Percentiles rank a stretch among this genome's conserved stretches.
Evolutionary conservation across 2,113 vertebrate genomes (phyloP).

Genomic region (Brachypteracias leptosomus): DNA sequence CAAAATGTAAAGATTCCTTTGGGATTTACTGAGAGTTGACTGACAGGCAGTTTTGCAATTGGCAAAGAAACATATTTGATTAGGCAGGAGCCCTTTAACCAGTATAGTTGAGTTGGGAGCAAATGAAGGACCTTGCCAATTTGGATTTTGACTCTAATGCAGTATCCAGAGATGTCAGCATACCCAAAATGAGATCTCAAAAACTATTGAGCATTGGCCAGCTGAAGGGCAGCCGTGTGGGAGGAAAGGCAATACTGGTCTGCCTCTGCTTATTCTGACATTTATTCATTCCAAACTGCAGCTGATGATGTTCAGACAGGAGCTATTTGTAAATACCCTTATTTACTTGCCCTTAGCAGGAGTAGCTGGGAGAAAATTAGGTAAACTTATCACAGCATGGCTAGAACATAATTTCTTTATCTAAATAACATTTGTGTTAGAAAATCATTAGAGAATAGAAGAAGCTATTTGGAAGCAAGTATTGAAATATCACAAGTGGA

Average conservation of each 20-base stretch:
- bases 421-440: neutral
- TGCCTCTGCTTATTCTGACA: neutral
- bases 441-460: neutral
- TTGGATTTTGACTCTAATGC: neutral
- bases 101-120: neutral
- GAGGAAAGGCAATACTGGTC: neutral
- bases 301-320: neutral
- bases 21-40: neutral
- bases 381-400: neutral
- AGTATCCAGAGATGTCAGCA: neutral
- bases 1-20: neutral
- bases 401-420: neutral
- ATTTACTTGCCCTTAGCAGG: neutral
- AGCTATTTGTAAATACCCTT: neutral
- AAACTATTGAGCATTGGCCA: neutral
- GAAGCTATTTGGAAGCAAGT: neutral
- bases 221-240: neutral
- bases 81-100: slow-evolving; percentile 1
- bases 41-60: neutral
- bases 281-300: neutral
- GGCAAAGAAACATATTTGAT: neutral
- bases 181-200: slow-evolving; percentile 22
- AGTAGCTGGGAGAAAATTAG: neutral
- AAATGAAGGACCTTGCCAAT: neutral
- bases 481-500: neutral